Base-by-base conservation (phyloP, 2,888 invertebrate genomes). In the Drosophila mercatorum region DNA sequence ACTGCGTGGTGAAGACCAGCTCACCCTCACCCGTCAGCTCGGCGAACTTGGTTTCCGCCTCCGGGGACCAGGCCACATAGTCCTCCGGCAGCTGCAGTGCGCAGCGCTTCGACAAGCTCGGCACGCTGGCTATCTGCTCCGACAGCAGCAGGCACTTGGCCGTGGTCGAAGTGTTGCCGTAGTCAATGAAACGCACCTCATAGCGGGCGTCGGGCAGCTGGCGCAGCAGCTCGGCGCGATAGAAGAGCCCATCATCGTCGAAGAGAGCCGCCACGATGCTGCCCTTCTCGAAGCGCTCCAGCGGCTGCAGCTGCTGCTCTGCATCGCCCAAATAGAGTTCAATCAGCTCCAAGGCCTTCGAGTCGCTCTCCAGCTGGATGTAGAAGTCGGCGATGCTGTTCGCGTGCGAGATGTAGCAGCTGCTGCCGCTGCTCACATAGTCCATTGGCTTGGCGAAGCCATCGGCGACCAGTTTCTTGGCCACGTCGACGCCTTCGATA, bases 321-420 rank as follows among this genome's bases (percentile, higher is more conserved):
- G 94, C 94, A 0, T 93, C 92, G 4, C 69, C 66, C 92, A 96
- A 93, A 67, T 94, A 94, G 0, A 94, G 91, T 68, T 94, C 94
- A 91, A 96, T 94, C 11, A 94, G 89, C 70, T 95, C 95, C 41
- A 96, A 83, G 8, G 95, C 95, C 51, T 92, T 92, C 2, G 93
- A 93, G 57, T 94, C 94, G n/a, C 95, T 94, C 82, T 96, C 96
- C 72, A 96, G 93, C 86, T 97, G 97, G 26, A 97, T 94, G 94
- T 96, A 97, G 91, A 97, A 97, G 84, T 97, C 96, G 0, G 94
- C 94, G 0, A 96, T 95, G 0, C 95, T 95, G 90, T 96, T 95
- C 0, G 95, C 94, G 84, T 96, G 96, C 73, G 96, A 96, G 1
- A 97, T 95, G 88, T 95, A 96, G 71, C 96, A 96, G 0, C 95